These are phyloP conservation scores for Perdita meconis DNA, from an alignment of 2,888 invertebrate species.

Conservation along the genomic window DNA sequence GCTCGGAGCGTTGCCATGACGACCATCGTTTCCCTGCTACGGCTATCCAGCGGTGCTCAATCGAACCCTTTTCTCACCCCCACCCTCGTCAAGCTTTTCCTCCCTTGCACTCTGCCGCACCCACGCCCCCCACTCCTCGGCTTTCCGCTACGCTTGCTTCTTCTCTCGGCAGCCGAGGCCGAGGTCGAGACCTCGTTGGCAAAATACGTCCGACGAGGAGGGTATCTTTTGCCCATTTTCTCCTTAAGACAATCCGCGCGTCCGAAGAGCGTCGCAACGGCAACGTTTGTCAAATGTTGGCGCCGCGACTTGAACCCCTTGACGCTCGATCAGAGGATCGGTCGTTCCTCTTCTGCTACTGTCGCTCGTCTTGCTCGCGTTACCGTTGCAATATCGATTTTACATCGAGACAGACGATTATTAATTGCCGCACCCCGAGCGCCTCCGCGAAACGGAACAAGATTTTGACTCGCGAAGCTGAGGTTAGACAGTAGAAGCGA, in stretches of 20 bases:
- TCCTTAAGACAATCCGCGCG: background rate
- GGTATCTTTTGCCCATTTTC: constrained; percentile 2
- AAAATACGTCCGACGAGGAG: constrained; percentile 1
- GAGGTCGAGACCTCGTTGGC: constrained; percentile 5
- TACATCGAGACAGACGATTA: background rate
- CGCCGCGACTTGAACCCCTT: too few relatives aligned
- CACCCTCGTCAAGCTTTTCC: background rate
- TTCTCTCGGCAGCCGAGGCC: background rate
- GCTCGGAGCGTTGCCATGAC: constrained; percentile 78
- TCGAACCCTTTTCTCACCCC: constrained; percentile 66
- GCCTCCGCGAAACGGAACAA: constrained; percentile 1
- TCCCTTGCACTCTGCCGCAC: background rate
- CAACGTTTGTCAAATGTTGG: constrained; percentile 1
- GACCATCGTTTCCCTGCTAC: constrained; percentile 75
- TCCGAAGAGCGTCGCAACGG: constrained; percentile 2
- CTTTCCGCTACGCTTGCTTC: background rate
- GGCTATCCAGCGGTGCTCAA: constrained; percentile 77
- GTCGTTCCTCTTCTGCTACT: too few relatives aligned
- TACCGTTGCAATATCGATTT: constrained; percentile 4
- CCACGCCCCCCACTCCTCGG: background rate
- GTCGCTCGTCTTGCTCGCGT: background rate
- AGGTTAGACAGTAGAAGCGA: too few relatives aligned
- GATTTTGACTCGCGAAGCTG: too few relatives aligned
- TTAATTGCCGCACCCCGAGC: background rate
- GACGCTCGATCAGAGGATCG: too few relatives aligned